phyloP scores from a whole-genome alignment of 2,888 invertebrate species.

The Diaprepes abbreviatus region DNA sequence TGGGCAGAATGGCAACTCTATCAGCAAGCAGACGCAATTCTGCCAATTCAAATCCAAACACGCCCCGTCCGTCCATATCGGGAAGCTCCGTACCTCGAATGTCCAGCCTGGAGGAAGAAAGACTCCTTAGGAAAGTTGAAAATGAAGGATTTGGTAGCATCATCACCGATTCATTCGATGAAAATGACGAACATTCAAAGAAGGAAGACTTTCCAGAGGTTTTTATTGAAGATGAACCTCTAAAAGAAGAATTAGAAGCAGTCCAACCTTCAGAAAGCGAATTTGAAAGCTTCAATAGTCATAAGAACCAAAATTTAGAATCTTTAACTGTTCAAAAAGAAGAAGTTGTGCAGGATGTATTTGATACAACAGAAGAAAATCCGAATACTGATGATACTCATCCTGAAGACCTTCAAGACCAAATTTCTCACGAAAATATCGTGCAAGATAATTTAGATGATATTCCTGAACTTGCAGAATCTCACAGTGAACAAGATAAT shows the following conservation, averaged over 20 bases:
- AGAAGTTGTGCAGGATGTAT: not conserved
- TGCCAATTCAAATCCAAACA: conserved; percentile 63
- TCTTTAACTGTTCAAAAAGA: not conserved
- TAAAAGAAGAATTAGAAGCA: not conserved
- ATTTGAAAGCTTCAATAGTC: conserved; percentile 33
- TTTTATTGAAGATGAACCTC: not conserved
- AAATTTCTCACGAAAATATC: not conserved
- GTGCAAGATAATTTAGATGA: not conserved
- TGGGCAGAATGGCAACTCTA: conserved; percentile 81
- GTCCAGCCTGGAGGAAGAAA: conserved; percentile 69
- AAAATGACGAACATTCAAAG: conserved; percentile 30
- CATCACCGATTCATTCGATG: conserved; percentile 37
- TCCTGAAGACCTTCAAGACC: not conserved
- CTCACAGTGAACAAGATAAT: not conserved
- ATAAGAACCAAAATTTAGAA: conserved; percentile 1
- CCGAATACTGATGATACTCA: not conserved
- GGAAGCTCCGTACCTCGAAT: conserved; percentile 65
- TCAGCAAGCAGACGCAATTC: conserved; percentile 77
- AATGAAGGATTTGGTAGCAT: not conserved
- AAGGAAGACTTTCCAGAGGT: too few species aligned
- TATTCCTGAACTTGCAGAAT: not conserved
- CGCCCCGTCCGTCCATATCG: conserved; percentile 69
- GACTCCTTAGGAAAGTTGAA: conserved; percentile 18
- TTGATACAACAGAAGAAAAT: not conserved
- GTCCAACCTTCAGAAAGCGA: conserved; percentile 57